Evolutionary conservation across 2,888 invertebrate species (phyloP), one percentile per base, ranked within the genome.

Genomic region (Orchesella flavescens): DNA sequence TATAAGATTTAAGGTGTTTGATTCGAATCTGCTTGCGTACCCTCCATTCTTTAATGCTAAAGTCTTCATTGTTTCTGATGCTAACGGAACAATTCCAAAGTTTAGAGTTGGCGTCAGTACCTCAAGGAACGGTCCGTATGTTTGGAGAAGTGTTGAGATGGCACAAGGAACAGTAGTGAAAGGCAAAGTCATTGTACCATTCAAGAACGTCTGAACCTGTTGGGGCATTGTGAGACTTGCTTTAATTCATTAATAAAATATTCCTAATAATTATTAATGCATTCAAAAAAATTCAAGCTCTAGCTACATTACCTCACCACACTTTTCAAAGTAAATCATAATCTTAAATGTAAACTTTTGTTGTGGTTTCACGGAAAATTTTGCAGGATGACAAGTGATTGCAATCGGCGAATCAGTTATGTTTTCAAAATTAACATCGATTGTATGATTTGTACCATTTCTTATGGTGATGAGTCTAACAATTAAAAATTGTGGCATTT

Each of bases 41-140:
- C 83, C 83, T 15, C 23, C 17, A 57, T 84, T 83, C 55, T 49
- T 80, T 1, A 85, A 12, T 15, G 73, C 85, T 17, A 85, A 21
- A 7, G 80, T 78, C 68, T 81, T 81, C 23, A 77, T 53, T 4
- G 76, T 68, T 55, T 85, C 83, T 15, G 81, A 55, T 4, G 71
- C 65, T 1, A 61, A 49, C 1, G 80, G 65, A 4, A 84, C 49
- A 4, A 84, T 44, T 0, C 85, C 85, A 69, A 84, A 85, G 24
- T 81, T 81, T 15, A 85, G 49, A 0, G 84, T 59, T 53, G 83
- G 83, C 4, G 77, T 83, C 0, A 81, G 46, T 0, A 85, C 46
- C 19, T 73, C 43, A 13, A 83, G 44, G 13, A 53, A 53, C 0
- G 84, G 84, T 10, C 84, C 84, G 7, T 66, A 12, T 1, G 68